Percentiles rank a stretch among this genome's conserved stretches.
Evolutionary conservation across 2,888 invertebrate species (phyloP).

Genomic region (Orthosia cruda): DNA sequence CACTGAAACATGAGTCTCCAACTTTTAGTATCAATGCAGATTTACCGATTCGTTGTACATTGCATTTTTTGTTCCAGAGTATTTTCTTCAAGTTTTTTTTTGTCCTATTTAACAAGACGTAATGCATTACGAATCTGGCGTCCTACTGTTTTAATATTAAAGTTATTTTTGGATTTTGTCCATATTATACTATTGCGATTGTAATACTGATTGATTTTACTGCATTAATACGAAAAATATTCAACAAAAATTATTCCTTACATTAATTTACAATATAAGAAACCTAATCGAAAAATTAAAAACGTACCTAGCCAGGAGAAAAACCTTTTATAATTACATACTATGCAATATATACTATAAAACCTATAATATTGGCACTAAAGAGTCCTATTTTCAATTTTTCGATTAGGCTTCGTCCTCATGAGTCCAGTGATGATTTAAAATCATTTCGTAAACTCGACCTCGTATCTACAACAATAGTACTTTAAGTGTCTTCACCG

Average conservation of each 20-base stretch:
- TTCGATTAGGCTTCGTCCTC: slow-evolving; percentile 40
- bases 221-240: slow-evolving; percentile 69
- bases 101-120: slow-evolving; percentile 16
- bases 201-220: slow-evolving; percentile 65
- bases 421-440: slow-evolving; percentile 75
- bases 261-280: slow-evolving; percentile 57
- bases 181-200: slow-evolving; percentile 45
- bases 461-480: slow-evolving; percentile 87
- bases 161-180: slow-evolving; percentile 34
- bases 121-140: slow-evolving; percentile 62
- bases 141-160: slow-evolving; percentile 29
- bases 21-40: slow-evolving; percentile 67
- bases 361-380: slow-evolving; percentile 64
- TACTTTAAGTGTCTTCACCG: slow-evolving; percentile 90
- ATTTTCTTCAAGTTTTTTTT: slow-evolving; percentile 10
- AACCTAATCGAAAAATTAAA: slow-evolving; percentile 49
- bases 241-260: slow-evolving; percentile 55
- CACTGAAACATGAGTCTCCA: slow-evolving; percentile 73
- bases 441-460: slow-evolving; percentile 69
- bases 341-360: slow-evolving; percentile 63
- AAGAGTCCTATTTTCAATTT: slow-evolving; percentile 41
- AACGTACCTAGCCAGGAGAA: slow-evolving; percentile 52
- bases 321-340: slow-evolving; percentile 60
- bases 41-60: slow-evolving; percentile 68
- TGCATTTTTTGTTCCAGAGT: slow-evolving; percentile 33